phyloP scores from a whole-genome alignment of 2,797 vertebrate genomes.

The Eurystomus glaucurus region DNA sequence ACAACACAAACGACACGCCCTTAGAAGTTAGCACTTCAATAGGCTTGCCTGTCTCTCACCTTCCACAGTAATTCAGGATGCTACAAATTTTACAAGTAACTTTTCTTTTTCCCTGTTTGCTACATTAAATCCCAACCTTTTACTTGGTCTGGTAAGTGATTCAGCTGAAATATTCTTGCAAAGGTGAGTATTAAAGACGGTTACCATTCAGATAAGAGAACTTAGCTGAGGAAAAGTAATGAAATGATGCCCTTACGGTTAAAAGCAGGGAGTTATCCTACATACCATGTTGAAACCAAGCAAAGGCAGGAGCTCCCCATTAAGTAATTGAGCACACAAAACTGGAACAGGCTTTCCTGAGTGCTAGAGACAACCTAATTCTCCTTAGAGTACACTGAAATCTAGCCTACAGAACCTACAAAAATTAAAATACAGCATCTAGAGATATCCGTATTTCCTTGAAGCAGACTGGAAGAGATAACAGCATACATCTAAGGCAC shows the following conservation, averaged over 20 bases:
- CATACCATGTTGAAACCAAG: background rate
- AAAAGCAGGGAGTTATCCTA: background rate
- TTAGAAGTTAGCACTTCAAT: background rate
- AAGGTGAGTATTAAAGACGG: background rate
- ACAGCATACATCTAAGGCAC: background rate
- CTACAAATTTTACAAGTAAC: background rate
- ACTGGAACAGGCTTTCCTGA: background rate
- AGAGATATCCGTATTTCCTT: background rate
- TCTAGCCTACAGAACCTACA: background rate
- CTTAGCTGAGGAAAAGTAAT: background rate
- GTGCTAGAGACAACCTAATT: background rate
- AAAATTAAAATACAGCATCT: background rate
- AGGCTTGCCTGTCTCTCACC: background rate
- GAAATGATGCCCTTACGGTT: background rate
- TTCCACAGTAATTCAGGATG: background rate
- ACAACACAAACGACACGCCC: background rate
- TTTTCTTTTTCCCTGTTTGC: background rate
- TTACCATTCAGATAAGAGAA: background rate
- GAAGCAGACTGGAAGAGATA: background rate
- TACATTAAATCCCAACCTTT: background rate
- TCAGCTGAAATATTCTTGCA: background rate
- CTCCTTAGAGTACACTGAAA: background rate
- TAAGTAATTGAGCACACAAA: background rate
- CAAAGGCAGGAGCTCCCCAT: background rate
- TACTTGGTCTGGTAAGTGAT: background rate